Evolutionary conservation across 2,113 vertebrate genomes (phyloP), one percentile per base, ranked within the genome.

Genomic region (Brachyhypopomus occidentalis): DNA sequence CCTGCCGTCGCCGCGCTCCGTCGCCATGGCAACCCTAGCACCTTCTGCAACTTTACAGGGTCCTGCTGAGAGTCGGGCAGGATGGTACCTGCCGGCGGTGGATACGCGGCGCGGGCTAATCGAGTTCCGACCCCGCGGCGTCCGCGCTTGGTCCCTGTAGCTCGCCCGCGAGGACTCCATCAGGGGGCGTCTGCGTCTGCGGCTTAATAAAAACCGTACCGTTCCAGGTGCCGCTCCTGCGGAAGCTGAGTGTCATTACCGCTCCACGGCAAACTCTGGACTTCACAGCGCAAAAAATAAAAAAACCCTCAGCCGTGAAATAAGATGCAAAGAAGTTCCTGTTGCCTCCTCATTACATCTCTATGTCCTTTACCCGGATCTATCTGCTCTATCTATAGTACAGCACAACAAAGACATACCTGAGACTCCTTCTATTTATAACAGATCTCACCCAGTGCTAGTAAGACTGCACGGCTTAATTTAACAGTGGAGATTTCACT

Each of bases 1-100:
- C 20, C 41, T 20, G 25, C 5, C 72, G 19, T 14, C 14, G 17
- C 12, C 23, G 30, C 41, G 27, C 34, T 55, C 23, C 22, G 84
- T 82, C 75, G n/a, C 75, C 63, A 85, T 85, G 72, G 83, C 74
- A 78, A 85, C 83, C 74, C 23, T n/a, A 16, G 60, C 19, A 2
- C 20, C 36, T 41, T 55, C 67, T 52, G 36, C 72, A 77, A 77
- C 52, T 62, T 74, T 74, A 17, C 22, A 77, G 62, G 34, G 56
- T 52, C 62, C 56, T 64, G 79, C 76, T 63, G 55, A 58, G 76
- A 45, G 52, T 45, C 70, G 73, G 45, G 25, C 41, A 64, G 19
- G 62, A 59, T 30, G 2, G 20, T 70, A 41, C 34, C n/a, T 9
- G 30, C 27, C 22, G 72, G 34, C 9, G 22, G 11, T 8, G 12